Evolutionary conservation across 2,888 invertebrate species (phyloP), one percentile per base, ranked within the genome.

Genomic region (Xestoiulus laeticollis): DNA sequence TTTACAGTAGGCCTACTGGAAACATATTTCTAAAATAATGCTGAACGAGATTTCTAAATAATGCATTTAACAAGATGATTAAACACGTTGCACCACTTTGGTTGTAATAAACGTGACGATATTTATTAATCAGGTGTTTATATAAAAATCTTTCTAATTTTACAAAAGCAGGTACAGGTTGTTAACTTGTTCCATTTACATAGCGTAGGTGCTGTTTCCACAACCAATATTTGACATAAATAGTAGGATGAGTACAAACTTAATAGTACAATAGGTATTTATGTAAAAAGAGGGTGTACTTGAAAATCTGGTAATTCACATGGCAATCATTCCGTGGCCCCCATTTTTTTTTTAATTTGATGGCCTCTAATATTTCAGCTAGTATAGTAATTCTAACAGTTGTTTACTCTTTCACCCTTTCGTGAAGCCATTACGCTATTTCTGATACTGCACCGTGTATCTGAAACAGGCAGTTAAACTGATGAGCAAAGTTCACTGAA

Each of bases 401-500:
- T 78, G 78, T 78, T 78, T 78, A 78, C 78, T 78, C 78, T 78
- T 78, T 78, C 30, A 78, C 78, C 78, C 30, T 78, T 78, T 16
- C 32, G 78, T 78, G 30, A 78, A 78, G 26, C 78, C 78, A 26
- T 78, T 78, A 78, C 30, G 78, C 30, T 16, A 78, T 78, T 78
- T 78, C 26, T 78, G 78, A 78, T 78, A 78, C 30, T 32, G 78
- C 78, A 30, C 78, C 30, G 30, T 32, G 78, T 30, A 30, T 78
- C 78, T 4, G 30, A 78, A 78, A 78, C 12, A 78, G 78, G 78
- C 78, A 78, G 78, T 78, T 78, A 78, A 78, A 78, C 78, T 78
- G 78, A 78, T 78, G 78, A 78, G 78, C 26, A 78, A 78, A 78
- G 78, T 78, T 78, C 78, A 78, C 78, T 78, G 78, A 78, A 78